These are phyloP conservation scores for Eufriesea mexicana DNA, from an alignment of 1,140 invertebrate species.

Conservation along the genomic window DNA sequence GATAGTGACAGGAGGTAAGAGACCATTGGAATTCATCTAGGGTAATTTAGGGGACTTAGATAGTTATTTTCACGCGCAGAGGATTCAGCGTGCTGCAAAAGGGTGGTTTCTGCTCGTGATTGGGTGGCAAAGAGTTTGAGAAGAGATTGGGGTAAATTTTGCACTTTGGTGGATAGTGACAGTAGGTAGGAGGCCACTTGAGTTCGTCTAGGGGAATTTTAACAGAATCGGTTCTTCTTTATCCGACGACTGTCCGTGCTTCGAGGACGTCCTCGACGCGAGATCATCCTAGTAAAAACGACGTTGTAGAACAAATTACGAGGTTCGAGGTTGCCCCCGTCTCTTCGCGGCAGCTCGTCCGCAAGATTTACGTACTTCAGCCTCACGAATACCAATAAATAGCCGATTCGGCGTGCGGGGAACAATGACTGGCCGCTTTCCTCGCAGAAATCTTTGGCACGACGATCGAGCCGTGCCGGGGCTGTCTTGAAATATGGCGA, in stretches of 20 bases:
- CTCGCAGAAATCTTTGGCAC: conserved; percentile 27
- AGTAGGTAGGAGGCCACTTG: too few relatives aligned
- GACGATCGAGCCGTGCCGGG: background rate
- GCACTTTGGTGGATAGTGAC: too few relatives aligned
- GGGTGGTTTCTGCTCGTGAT: too few relatives aligned
- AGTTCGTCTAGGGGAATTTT: background rate
- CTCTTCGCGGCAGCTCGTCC: background rate
- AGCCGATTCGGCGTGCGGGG: conserved; percentile 19
- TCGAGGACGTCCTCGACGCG: background rate
- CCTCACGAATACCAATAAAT: conserved; percentile 39
- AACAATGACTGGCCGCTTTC: conserved; percentile 40
- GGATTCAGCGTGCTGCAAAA: too few relatives aligned
- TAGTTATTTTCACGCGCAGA: background rate
- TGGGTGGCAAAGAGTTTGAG: too few relatives aligned
- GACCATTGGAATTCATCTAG: too few relatives aligned
- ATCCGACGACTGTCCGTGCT: background rate
- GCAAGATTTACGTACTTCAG: conserved; percentile 47
- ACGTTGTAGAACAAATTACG: conserved; percentile 26
- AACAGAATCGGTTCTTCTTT: background rate
- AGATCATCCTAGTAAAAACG: background rate
- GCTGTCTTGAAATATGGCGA: conserved; percentile 62
- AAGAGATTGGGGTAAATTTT: too few relatives aligned
- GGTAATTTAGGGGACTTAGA: too few relatives aligned
- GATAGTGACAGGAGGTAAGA: too few relatives aligned
- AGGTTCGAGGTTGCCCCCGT: background rate